Percentiles rank a stretch among this genome's conserved stretches.
phyloP scores from a whole-genome alignment of 2,888 invertebrate genomes.

The Mesorhabditis sp. region DNA sequence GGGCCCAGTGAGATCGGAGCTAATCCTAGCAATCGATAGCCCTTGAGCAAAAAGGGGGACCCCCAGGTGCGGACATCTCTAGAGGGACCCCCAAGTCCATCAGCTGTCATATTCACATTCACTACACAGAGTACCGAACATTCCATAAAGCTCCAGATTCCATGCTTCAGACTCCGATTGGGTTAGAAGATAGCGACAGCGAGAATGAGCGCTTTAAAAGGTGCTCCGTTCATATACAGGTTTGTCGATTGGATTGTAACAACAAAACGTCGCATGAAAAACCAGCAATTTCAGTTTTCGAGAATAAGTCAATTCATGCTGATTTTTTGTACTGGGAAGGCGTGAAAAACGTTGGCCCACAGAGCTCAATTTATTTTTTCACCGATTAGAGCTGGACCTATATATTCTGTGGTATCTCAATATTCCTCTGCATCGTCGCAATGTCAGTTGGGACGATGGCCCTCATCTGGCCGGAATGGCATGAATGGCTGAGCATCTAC shows the following conservation, averaged over 20 bases:
- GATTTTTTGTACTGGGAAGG: no score
- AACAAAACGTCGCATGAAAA: no score
- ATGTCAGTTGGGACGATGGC: neutral
- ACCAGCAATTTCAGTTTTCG: no score
- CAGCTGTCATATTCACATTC: no score
- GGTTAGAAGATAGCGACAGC: constrained; percentile 6
- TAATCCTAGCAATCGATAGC: no score
- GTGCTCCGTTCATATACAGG: constrained; percentile 5
- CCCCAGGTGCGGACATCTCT: no score
- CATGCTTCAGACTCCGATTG: neutral
- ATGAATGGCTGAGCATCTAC: constrained; percentile 1
- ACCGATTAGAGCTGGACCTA: neutral
- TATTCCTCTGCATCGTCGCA: neutral
- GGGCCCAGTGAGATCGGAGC: no score
- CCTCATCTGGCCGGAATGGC: neutral
- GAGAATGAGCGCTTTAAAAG: neutral
- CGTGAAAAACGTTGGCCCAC: neutral
- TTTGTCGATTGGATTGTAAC: neutral
- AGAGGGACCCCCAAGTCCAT: no score
- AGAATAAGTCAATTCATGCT: no score
- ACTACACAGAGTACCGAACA: no score
- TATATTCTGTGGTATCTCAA: neutral
- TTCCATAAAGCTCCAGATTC: neutral
- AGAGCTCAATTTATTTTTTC: neutral
- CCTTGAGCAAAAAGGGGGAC: no score